These are phyloP conservation scores for Myanophis thanlyinensis DNA, from an alignment of 2,113 vertebrate genomes.

Conservation along the genomic window DNA sequence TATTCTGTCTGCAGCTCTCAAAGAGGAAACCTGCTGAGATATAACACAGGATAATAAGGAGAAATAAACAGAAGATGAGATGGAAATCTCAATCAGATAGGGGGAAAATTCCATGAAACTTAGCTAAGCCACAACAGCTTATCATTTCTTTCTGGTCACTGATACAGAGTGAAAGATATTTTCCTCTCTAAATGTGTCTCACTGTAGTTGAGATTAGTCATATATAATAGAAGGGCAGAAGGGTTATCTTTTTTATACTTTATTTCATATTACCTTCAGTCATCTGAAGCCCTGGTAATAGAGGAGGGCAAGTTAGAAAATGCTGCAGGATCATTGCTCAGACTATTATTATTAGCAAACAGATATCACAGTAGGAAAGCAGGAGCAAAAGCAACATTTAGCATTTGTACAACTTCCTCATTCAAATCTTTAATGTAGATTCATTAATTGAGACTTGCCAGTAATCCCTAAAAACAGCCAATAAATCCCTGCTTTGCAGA, in stretches of 20 bases:
- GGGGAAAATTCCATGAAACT: conserved; percentile 4
- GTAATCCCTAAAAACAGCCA: conserved; percentile 19
- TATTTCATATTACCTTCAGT: not conserved
- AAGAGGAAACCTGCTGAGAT: conserved; percentile 38
- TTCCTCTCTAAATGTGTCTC: not conserved
- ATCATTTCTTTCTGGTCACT: not conserved
- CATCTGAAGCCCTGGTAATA: not conserved
- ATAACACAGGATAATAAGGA: conserved; percentile 1
- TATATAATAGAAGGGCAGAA: not conserved
- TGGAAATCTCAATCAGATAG: not conserved
- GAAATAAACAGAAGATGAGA: not conserved
- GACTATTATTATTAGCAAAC: not conserved
- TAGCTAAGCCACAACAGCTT: not conserved
- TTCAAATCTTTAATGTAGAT: conserved; percentile 18
- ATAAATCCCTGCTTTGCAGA: not conserved
- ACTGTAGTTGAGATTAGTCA: not conserved
- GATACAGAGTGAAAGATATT: not conserved
- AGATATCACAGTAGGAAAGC: not conserved
- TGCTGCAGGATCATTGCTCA: not conserved
- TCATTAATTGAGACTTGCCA: conserved; percentile 42
- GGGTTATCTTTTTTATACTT: not conserved
- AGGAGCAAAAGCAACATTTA: not conserved
- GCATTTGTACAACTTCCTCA: not conserved
- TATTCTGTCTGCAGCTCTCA: conserved; percentile 36
- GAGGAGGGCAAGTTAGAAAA: conserved; percentile 1